These are phyloP conservation scores for Drosophila mettleri DNA, from an alignment of 2,888 invertebrate species.

Conservation along the genomic window DNA sequence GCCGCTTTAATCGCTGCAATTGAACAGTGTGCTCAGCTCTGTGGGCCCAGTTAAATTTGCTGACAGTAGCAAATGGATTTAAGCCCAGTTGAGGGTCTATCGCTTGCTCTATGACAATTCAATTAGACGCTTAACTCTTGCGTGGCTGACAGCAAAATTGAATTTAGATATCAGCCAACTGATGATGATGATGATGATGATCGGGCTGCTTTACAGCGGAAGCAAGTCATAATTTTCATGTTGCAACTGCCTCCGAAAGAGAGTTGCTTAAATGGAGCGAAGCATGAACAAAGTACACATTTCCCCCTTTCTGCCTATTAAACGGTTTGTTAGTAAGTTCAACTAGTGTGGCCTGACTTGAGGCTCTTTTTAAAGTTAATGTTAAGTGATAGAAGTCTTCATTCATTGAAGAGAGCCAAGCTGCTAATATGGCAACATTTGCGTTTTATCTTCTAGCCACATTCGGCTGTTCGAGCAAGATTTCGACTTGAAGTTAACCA, in stretches of 20 bases:
- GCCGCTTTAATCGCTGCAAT: conserved; percentile 66
- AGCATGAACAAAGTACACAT: not conserved
- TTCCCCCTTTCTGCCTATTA: not conserved
- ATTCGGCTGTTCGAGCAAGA: not conserved
- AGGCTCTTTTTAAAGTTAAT: not conserved
- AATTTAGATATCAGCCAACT: conserved; percentile 7
- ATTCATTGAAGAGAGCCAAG: not conserved
- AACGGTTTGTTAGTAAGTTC: not conserved
- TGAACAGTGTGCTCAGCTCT: conserved; percentile 46
- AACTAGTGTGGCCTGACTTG: not conserved
- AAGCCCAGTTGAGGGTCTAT: conserved; percentile 33
- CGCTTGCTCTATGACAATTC: conserved; percentile 60
- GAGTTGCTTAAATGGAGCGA: not conserved
- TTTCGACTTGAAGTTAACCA: conserved; percentile 7
- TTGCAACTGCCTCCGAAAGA: not conserved
- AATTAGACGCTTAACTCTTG: conserved; percentile 50
- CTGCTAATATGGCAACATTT: conserved; percentile 5
- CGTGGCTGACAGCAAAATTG: conserved; percentile 13
- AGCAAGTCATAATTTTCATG: conserved; percentile 8
- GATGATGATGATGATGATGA: conserved; percentile 2
- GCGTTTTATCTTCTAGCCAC: not conserved
- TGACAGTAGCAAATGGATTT: conserved; percentile 57
- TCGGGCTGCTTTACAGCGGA: not conserved
- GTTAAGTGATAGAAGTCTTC: not conserved
- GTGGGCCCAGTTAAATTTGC: conserved; percentile 56